Conservation (phyloP, 1,140 invertebrate genomes). For the Pseudobourletiella spinata region DNA sequence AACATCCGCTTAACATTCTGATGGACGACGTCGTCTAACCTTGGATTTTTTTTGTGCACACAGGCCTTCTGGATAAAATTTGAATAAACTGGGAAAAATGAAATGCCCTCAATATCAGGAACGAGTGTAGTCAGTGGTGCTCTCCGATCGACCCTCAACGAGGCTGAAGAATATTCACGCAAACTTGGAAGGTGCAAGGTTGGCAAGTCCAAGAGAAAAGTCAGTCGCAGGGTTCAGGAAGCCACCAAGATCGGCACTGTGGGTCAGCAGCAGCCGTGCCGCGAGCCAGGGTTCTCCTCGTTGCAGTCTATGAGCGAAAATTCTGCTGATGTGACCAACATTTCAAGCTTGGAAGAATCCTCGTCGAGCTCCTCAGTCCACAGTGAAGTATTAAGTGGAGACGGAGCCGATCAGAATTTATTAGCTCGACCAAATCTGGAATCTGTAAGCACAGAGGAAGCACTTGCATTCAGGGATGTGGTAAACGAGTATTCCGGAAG, state of each 20-base stretch:
- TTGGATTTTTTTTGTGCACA: neutral
- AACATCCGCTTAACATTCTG: too few relatives aligned
- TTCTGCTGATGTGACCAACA: neutral
- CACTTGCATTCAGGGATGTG: too few relatives aligned
- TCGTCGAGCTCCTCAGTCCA: too few relatives aligned
- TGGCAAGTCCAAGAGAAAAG: neutral
- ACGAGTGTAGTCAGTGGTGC: slow-evolving; percentile 26
- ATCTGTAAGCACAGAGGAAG: too few relatives aligned
- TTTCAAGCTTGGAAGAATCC: neutral
- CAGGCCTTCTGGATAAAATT: neutral
- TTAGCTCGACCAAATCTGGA: too few relatives aligned
- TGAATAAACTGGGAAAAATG: too few relatives aligned
- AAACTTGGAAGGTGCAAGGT: neutral
- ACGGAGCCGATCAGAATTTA: too few relatives aligned
- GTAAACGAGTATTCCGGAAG: too few relatives aligned
- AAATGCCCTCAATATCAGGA: slow-evolving; percentile 31
- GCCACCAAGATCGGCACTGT: neutral
- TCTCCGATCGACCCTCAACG: slow-evolving; percentile 27
- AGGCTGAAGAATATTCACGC: slow-evolving; percentile 16
- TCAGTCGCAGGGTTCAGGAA: too few relatives aligned
- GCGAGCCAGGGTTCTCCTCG: neutral
- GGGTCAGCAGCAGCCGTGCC: neutral
- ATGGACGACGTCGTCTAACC: too few relatives aligned
- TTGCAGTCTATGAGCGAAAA: neutral
- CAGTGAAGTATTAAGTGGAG: too few relatives aligned